phyloP scores from a whole-genome alignment of 2,113 vertebrate species.

The Halichoerus grypus region DNA sequence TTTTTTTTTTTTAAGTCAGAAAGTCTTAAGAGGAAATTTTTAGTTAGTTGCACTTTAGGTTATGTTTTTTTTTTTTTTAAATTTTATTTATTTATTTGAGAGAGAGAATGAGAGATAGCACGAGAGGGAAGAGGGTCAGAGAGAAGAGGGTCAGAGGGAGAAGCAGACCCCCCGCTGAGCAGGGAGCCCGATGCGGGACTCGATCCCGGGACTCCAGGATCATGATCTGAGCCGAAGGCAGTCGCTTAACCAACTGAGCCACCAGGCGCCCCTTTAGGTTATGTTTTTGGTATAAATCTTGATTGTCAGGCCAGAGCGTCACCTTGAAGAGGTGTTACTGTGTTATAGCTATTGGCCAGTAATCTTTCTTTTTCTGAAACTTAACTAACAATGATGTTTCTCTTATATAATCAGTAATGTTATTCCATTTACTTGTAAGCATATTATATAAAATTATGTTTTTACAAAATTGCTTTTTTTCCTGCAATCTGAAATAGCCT shows the following conservation, averaged over 20 bases:
- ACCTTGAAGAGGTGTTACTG: not conserved
- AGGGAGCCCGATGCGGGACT: too few relatives aligned
- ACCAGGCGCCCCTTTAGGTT: too few relatives aligned
- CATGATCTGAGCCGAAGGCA: too few relatives aligned
- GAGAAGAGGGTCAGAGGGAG: too few relatives aligned
- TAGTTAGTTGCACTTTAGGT: not conserved
- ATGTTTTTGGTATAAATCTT: not conserved
- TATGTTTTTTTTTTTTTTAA: too few relatives aligned
- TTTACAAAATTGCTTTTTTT: not conserved
- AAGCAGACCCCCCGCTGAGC: too few relatives aligned
- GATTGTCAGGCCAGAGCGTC: not conserved
- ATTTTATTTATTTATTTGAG: too few relatives aligned
- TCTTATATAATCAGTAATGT: not conserved
- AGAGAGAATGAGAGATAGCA: too few relatives aligned
- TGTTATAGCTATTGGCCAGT: not conserved
- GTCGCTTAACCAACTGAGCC: too few relatives aligned
- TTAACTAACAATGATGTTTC: not conserved
- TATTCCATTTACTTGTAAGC: not conserved
- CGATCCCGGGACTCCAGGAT: too few relatives aligned
- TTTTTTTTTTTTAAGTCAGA: not conserved
- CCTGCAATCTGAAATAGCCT: not conserved
- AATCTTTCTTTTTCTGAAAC: not conserved
- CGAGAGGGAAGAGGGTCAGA: too few relatives aligned
- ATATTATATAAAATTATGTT: not conserved
- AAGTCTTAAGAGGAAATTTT: not conserved